A percentile compares a stretch with the other conserved stretches of the same genome.
These are phyloP conservation scores for Gobio gobio DNA, from an alignment of 2,113 vertebrate species.

Conservation along the genomic window DNA sequence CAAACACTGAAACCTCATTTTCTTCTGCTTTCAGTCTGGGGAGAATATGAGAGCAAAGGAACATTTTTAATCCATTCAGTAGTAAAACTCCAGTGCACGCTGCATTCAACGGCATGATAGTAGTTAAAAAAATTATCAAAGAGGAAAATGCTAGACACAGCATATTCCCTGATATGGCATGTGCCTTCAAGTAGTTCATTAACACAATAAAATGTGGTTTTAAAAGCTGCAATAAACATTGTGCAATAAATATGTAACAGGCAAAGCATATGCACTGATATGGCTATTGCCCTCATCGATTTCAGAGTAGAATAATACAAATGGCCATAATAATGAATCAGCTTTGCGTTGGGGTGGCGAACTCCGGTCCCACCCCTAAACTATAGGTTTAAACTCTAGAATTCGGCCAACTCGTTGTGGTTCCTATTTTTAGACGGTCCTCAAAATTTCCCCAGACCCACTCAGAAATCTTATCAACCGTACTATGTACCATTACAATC, in stretches of 20 bases:
- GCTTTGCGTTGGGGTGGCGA: too few species aligned
- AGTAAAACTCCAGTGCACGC: conserved; percentile 55
- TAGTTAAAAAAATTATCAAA: conserved; percentile 41
- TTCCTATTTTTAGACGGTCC: background rate
- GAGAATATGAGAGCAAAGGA: conserved; percentile 54
- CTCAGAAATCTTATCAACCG: background rate
- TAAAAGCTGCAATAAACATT: conserved; percentile 28
- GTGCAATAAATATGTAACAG: conserved; percentile 70
- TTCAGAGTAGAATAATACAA: conserved; percentile 32
- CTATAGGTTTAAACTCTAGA: background rate
- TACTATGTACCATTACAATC: background rate
- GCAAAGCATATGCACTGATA: conserved; percentile 78
- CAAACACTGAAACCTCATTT: background rate
- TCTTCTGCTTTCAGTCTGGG: conserved; percentile 9
- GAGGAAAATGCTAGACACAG: conserved; percentile 45
- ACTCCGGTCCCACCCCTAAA: too few species aligned
- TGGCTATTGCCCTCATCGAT: conserved; percentile 71
- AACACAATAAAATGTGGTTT: conserved; percentile 7
- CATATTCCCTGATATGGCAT: conserved; percentile 54
- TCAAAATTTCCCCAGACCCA: background rate
- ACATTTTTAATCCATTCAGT: conserved; percentile 27
- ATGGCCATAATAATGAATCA: background rate
- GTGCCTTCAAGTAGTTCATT: conserved; percentile 50
- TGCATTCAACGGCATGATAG: conserved; percentile 51
- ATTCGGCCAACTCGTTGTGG: background rate